Percentiles rank a stretch among this genome's conserved stretches.
Conservation (phyloP, 2,888 invertebrate species). For the Cactoblastis cactorum region DNA sequence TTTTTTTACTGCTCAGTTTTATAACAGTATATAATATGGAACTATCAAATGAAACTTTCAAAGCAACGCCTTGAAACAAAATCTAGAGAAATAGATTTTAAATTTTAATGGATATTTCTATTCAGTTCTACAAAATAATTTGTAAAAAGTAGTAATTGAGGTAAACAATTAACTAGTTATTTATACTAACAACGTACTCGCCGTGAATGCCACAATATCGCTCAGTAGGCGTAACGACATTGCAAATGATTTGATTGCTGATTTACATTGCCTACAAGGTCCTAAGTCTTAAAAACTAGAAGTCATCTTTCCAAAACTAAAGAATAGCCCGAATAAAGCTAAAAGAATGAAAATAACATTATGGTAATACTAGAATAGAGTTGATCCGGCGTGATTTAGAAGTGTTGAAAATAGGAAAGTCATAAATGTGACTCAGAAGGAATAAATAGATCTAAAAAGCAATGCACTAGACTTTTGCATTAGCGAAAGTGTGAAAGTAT, state of each 20-base stretch:
- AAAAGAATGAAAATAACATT: constrained; percentile 40
- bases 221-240: constrained; percentile 25
- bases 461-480: not conserved
- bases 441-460: not conserved
- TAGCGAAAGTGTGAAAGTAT: not conserved
- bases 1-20: constrained; percentile 33
- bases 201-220: constrained; percentile 21
- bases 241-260: constrained; percentile 9
- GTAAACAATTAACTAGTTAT: not conserved
- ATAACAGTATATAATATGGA: not conserved
- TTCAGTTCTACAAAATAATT: not conserved
- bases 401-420: not conserved
- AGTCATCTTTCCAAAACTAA: not conserved
- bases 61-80: not conserved
- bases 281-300: not conserved
- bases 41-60: not conserved
- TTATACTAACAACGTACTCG: constrained; percentile 3
- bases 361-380: constrained; percentile 29
- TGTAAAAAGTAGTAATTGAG: not conserved
- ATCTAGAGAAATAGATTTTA: not conserved
- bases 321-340: not conserved
- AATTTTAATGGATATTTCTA: not conserved
- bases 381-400: constrained; percentile 4
- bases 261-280: constrained; percentile 15
- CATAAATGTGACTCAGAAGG: not conserved